Conservation (phyloP, 2,797 vertebrate species). For the Phoxinus dragarum region DNA sequence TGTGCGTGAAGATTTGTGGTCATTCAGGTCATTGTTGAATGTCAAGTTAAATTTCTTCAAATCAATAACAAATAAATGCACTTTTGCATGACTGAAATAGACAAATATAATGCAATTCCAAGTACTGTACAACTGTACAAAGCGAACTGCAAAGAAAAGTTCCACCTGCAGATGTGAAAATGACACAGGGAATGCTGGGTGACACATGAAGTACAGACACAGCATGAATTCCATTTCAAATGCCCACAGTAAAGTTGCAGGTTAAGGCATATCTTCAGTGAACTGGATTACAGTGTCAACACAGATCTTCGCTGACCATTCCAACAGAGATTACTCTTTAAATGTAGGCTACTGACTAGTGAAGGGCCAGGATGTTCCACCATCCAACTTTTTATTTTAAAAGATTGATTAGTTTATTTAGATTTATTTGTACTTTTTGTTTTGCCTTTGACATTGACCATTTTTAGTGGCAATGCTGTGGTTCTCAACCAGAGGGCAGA, state of each 20-base stretch:
- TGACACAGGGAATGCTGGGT: constrained; percentile 6
- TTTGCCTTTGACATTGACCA: no score
- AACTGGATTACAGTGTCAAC: not conserved
- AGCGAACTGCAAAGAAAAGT: not conserved
- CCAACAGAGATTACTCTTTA: not conserved
- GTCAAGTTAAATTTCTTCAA: constrained; percentile 5
- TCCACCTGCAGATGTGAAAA: constrained; percentile 14
- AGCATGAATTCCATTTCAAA: constrained; percentile 16
- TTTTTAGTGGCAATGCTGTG: not conserved
- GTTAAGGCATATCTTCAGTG: constrained; percentile 22
- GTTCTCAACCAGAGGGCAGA: no score
- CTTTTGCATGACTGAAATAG: not conserved
- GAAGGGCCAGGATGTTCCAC: not conserved
- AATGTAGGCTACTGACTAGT: not conserved
- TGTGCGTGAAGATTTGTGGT: not conserved
- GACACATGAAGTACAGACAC: not conserved
- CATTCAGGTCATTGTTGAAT: constrained; percentile 9
- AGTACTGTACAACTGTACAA: constrained; percentile 57
- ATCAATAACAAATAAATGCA: not conserved
- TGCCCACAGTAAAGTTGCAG: constrained; percentile 6
- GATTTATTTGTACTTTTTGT: not conserved
- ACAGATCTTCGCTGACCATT: constrained; percentile 19
- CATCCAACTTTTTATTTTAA: not conserved
- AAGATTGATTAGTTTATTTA: not conserved
- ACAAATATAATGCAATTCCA: constrained; percentile 13